Evolutionary conservation across 2,888 invertebrate genomes (phyloP), one percentile per base, ranked within the genome.

Genomic region (Agrotis puta): DNA sequence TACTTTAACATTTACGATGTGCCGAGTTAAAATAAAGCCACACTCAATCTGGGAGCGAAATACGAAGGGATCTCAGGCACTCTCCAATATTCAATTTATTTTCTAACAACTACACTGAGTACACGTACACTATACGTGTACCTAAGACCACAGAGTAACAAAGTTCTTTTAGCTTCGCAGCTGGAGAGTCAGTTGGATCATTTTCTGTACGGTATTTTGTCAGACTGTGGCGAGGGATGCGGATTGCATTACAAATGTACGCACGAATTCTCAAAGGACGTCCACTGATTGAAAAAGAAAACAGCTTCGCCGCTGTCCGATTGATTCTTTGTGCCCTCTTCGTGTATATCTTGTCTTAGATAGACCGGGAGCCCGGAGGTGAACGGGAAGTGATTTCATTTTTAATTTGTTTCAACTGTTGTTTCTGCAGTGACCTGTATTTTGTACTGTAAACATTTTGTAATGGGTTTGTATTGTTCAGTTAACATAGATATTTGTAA

Each of bases 251-350:
- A 86, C 88, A 89, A 88, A 85, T 91, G 88, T 90, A 88, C 80
- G 83, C 84, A 83, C 76, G 85, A 83, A 88, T 85, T 88, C 94
- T 88, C 93, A 69, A 86, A 92, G 92, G 94, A 93, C 88, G 89
- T 88, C 86, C 90, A 90, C 91, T 95, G 95, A 94, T 95, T 95
- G 95, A 93, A 95, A 95, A 94, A 94, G 94, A 94, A 94, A 95
- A 95, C 94, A 94, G 93, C 90, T 92, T 92, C 91, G 87, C 91
- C 93, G 88, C 89, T 91, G 92, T 92, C 92, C 93, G 92, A 94
- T 94, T 94, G 94, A 94, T 94, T 94, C 93, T 92, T 91, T 91
- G 92, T 90, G 88, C 91, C 90, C 90, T 88, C 88, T 80, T 81
- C 87, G 83, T 86, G 90, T 92, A 89, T 92, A 91, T 92, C 92